phyloP scores from a whole-genome alignment of 2,888 invertebrate species.

The Azorinus chamasolen region DNA sequence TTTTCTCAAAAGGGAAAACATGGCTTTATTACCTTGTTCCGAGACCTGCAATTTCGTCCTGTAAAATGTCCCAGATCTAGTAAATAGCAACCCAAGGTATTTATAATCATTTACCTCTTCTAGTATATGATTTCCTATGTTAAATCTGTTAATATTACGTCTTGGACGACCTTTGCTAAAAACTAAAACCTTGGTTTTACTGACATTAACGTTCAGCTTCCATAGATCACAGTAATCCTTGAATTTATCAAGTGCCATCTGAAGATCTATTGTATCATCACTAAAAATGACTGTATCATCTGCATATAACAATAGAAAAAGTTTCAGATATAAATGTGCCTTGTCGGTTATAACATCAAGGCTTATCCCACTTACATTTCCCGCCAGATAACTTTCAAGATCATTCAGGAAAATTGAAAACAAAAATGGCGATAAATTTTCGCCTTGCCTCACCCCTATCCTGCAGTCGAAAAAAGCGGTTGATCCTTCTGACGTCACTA shows the following conservation, averaged over 20 bases:
- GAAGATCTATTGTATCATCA: background rate
- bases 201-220: constrained; percentile 21
- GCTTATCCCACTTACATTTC: background rate
- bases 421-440: constrained; percentile 15
- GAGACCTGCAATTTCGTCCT: too few species aligned
- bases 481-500: background rate
- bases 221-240: constrained; percentile 11
- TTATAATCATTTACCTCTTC: too few species aligned
- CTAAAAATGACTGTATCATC: constrained; percentile 29
- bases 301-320: constrained; percentile 4
- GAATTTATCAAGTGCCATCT: background rate
- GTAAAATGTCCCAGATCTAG: too few species aligned
- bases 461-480: constrained; percentile 2
- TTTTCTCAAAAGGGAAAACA: too few species aligned
- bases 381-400: constrained; percentile 6
- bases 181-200: too few species aligned
- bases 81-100: too few species aligned
- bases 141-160: too few species aligned
- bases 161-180: too few species aligned
- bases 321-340: constrained; percentile 9
- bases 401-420: constrained; percentile 20
- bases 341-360: background rate
- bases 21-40: too few species aligned
- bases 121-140: too few species aligned
- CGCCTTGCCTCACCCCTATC: constrained; percentile 11